Evolutionary conservation across 2,113 vertebrate genomes (phyloP), one percentile per base, ranked within the genome.

Genomic region (Cebus imitator): DNA sequence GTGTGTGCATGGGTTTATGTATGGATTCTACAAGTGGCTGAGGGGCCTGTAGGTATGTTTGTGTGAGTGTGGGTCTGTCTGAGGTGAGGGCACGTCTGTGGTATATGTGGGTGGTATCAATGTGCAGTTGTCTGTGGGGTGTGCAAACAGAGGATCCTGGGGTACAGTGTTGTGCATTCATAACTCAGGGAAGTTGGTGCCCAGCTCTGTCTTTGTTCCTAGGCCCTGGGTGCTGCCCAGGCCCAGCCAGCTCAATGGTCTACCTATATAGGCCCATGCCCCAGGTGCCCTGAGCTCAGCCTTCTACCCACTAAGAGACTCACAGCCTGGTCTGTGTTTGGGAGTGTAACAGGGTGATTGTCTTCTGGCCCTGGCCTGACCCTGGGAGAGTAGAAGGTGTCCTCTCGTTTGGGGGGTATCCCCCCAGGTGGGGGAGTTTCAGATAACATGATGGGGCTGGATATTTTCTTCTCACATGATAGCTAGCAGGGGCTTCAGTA

Each of bases 151-250:
- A 55, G 23, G 85, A 2, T 27, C 43, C 16, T 25, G 43, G 43
- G 13, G 66, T 43, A 7, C 21, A 58, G 12, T 1, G 30, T 37
- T 18, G 35, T 16, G 4, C 0, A 0, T n/a, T 27, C 45, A 32
- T 61, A 6, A 14, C 0, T 16, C 16, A 9, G 52, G 32, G 64
- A 30, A 48, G 25, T 23, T 43, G n/a, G 32, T 27, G 2, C 40
- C n/a, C 13, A n/a, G 68, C 50, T 40, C 57, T 45, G 32, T 66
- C 25, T 25, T 68, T 58, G 50, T 82, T 23, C 10, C 23, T 25
- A 78, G 32, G 30, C 45, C 45, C 52, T 61, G 20, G 1, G 17
- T 70, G 50, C 85, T 40, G 18, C 79, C 87, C 9, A 12, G 30
- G 57, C 43, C 21, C 4, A 2, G 27, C 21, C 3, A 2, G 21